Base-by-base conservation (phyloP, 2,113 vertebrate species). In the Caranx ignobilis region DNA sequence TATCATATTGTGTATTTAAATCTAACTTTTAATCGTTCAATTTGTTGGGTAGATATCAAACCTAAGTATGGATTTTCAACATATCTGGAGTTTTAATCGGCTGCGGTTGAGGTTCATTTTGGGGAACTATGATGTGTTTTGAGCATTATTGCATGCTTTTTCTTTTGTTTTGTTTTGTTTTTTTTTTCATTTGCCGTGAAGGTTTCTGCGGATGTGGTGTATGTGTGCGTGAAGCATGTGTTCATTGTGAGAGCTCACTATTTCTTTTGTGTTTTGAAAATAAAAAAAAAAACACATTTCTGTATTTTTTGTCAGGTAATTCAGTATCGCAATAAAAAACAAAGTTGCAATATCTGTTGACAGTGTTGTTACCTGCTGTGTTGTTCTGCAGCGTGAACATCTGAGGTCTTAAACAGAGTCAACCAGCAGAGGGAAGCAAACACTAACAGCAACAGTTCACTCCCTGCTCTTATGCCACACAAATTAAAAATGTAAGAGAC, bases 161-260 rank as follows among this genome's bases (percentile, higher is more conserved):
- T 26, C 26, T 26, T 26, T 26, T 26, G 26, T 26, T 26, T 26
- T 26, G 26, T 26, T 26, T 26, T 26, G 26, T 1, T 1, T 26
- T 26, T 26, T 26, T 26, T 26, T 82, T 89, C 79, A 89, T 90
- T 90, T 59, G 67, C 79, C n/a, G 86, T 91, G 66, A 87, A 77
- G 77, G 85, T 90, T 68, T 91, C 81, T 84, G 77, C 82, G 77
- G 72, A 88, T 87, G 90, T 93, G 81, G 72, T 54, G 86, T 67
- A 67, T n/a, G 89, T 88, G 87, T 75, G 88, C 21, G 87, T 91
- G 88, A 85, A 84, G 94, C 94, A 93, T 93, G 94, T 93, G 91
- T 92, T 92, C 79, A 72, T 75, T 79, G 88, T 91, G 87, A 75
- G 85, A 86, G 85, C 77, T 90, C 84, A 83, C 71, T 89, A 82